A percentile compares a stretch with the other conserved stretches of the same genome.
These are phyloP conservation scores for Dendronephthya gigantea DNA, from an alignment of 64 coral and sea anemone genomes.

Conservation along the genomic window DNA sequence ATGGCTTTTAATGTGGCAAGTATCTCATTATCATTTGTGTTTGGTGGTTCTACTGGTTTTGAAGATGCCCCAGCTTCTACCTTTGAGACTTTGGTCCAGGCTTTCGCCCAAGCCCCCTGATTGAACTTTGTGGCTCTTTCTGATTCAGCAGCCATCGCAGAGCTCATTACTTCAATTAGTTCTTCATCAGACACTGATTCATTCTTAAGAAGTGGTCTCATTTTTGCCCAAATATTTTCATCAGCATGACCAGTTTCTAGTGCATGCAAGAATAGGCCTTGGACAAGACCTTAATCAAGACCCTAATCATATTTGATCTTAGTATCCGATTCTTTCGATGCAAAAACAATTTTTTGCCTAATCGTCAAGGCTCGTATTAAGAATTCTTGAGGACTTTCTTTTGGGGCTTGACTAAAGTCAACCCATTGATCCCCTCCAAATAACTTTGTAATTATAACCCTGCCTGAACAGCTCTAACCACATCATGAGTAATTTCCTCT, in stretches of 20 bases:
- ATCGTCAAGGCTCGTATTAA: slow-evolving; percentile 38
- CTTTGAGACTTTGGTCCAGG: no score
- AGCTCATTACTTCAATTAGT: not conserved
- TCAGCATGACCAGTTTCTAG: slow-evolving; percentile 24
- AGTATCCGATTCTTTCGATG: slow-evolving; percentile 27
- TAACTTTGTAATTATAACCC: slow-evolving; percentile 28
- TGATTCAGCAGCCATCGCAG: not conserved
- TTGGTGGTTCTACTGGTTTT: no score
- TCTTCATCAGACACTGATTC: not conserved
- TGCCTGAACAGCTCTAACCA: not conserved
- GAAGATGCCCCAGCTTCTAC: no score
- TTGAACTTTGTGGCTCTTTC: not conserved
- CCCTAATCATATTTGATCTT: slow-evolving; percentile 38
- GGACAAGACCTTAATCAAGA: slow-evolving; percentile 5
- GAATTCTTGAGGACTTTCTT: slow-evolving; percentile 49
- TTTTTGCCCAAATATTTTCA: slow-evolving; percentile 2
- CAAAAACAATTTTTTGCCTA: slow-evolving; percentile 42
- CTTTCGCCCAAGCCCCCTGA: no score
- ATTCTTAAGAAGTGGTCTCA: not conserved
- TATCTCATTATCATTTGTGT: no score
- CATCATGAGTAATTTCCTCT: not conserved
- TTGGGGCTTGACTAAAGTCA: slow-evolving; percentile 38
- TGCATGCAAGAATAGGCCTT: not conserved
- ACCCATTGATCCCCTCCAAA: slow-evolving; percentile 17
- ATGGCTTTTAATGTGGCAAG: not conserved